phyloP scores from a whole-genome alignment of 1,140 invertebrate species.

The Archegozetes longisetosus region DNA sequence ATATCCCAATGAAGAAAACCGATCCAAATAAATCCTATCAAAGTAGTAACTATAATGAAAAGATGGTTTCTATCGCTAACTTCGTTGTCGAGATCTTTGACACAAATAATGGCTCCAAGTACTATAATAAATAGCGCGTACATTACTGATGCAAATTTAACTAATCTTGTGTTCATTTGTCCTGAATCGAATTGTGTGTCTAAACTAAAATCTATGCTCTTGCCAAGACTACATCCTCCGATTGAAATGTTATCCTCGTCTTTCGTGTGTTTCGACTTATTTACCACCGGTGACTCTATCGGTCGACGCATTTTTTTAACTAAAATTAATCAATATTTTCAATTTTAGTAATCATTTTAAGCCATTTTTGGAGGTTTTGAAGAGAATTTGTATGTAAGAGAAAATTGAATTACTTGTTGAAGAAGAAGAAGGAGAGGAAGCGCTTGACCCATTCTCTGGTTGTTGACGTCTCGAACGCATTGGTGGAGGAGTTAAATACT shows the following conservation, averaged over 20 bases:
- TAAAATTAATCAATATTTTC: background rate
- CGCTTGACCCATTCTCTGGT: background rate
- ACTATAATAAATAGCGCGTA: conserved; percentile 48
- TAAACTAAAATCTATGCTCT: background rate
- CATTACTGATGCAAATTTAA: conserved; percentile 25
- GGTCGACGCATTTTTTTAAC: background rate
- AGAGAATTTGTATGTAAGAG: background rate
- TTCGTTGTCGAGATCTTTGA: conserved; percentile 38
- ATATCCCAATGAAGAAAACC: conserved; percentile 22
- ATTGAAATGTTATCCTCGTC: background rate
- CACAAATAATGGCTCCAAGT: conserved; percentile 42
- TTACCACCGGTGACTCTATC: background rate
- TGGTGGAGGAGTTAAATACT: background rate
- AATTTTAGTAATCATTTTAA: no score
- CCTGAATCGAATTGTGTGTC: background rate
- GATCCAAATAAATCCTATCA: conserved; percentile 20
- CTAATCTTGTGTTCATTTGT: background rate
- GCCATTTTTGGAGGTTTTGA: no score
- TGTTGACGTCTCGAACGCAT: background rate
- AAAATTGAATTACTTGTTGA: background rate
- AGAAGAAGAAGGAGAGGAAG: background rate
- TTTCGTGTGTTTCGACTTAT: no score
- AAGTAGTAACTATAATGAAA: conserved; percentile 14
- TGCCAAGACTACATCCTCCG: background rate
- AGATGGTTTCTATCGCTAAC: conserved; percentile 10